A percentile compares a stretch with the other conserved stretches of the same genome.
Conservation (phyloP, 53 echinoderm and acorn worm species). For the Apostichopus leukothele region DNA sequence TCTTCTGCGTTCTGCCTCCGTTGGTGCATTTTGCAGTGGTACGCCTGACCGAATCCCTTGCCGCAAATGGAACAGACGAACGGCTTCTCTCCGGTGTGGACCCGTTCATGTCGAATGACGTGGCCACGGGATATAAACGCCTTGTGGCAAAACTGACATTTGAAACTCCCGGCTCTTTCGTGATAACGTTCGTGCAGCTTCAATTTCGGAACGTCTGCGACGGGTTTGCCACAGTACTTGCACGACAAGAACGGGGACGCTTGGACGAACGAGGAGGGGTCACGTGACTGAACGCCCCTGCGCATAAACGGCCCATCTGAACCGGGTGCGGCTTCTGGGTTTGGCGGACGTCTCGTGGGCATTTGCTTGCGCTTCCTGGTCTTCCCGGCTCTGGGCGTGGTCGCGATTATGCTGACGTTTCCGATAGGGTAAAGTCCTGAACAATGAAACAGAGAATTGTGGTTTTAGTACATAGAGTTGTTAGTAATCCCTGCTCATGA, state of each 20-base stretch:
- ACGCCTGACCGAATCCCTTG: slow-evolving; percentile 39
- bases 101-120: slow-evolving; percentile 13
- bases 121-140: slow-evolving; percentile 33
- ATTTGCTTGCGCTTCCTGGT: background rate
- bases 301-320: background rate
- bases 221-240: slow-evolving; percentile 26
- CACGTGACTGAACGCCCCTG: background rate
- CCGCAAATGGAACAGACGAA: slow-evolving; percentile 17
- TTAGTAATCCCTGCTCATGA: background rate
- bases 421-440: background rate
- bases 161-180: slow-evolving; percentile 40
- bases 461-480: background rate
- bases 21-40: slow-evolving; percentile 23
- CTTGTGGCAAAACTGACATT: slow-evolving; percentile 30
- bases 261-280: background rate
- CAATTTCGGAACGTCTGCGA: background rate
- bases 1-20: background rate
- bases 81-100: slow-evolving; percentile 41
- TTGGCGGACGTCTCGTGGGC: background rate
- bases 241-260: background rate
- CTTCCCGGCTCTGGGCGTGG: background rate
- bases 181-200: slow-evolving; percentile 40
- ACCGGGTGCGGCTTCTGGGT: background rate
- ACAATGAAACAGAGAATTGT: slow-evolving; percentile 7
- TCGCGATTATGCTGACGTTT: background rate